Percentiles rank a stretch among this genome's conserved stretches.
phyloP scores from a whole-genome alignment of 2,113 vertebrate genomes.

The Brachionichthys hirsutus region DNA sequence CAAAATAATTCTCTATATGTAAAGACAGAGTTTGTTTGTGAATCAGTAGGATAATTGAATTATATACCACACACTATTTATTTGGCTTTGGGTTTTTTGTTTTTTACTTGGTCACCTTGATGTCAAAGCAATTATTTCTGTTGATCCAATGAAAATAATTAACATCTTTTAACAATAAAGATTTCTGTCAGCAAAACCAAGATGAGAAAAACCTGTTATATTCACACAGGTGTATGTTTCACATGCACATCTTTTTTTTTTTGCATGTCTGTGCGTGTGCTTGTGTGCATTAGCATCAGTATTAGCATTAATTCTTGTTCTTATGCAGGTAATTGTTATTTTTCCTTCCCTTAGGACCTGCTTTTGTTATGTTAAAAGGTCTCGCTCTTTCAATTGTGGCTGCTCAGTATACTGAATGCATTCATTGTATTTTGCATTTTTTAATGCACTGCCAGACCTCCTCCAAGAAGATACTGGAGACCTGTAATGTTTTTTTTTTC shows the following conservation, averaged over 20 bases:
- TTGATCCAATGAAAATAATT: too few relatives aligned
- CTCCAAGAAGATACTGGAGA: slow-evolving; percentile 10
- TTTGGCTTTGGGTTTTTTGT: too few relatives aligned
- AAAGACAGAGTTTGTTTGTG: slow-evolving; percentile 5
- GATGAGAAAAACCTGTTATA: background rate
- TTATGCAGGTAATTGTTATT: slow-evolving; percentile 36
- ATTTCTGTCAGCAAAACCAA: background rate
- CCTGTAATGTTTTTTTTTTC: background rate
- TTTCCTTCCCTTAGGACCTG: slow-evolving; percentile 18
- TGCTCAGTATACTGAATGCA: slow-evolving; percentile 8
- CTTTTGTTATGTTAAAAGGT: slow-evolving; percentile 44
- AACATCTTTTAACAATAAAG: too few relatives aligned
- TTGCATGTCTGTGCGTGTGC: background rate
- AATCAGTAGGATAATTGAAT: too few relatives aligned
- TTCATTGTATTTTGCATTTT: slow-evolving; percentile 21
- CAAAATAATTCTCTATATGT: slow-evolving; percentile 24
- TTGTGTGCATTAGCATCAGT: slow-evolving; percentile 10
- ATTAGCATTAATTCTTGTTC: slow-evolving; percentile 34
- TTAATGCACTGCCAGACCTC: slow-evolving; percentile 4
- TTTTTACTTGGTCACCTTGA: too few relatives aligned
- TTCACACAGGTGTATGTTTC: background rate
- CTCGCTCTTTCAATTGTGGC: slow-evolving; percentile 1
- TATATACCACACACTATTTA: too few relatives aligned
- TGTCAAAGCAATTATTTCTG: too few relatives aligned
- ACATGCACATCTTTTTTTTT: too few relatives aligned